Evolutionary conservation across 2,113 vertebrate genomes (phyloP).

Genomic region (Grallaria varia): DNA sequence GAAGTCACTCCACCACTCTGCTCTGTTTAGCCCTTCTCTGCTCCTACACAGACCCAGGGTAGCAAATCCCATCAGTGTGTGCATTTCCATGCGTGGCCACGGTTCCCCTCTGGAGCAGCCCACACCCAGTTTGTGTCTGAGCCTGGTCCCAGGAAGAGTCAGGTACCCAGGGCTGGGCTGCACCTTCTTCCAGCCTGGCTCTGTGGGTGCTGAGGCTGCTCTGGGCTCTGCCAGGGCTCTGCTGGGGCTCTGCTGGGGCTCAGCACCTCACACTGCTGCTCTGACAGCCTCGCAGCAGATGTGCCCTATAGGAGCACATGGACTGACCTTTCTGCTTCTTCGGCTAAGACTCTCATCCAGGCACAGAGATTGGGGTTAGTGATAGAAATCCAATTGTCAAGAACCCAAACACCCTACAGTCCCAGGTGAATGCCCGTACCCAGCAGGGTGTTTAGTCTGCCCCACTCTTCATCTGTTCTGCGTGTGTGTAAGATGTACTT

Average conservation of each 20-base stretch:
- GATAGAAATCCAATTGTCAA: constrained; percentile 48
- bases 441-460: not conserved
- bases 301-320: constrained; percentile 6
- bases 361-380: constrained; percentile 56
- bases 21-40: not conserved
- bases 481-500: not conserved
- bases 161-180: fast-evolving
- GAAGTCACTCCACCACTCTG: not conserved
- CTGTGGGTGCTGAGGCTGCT: not conserved
- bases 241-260: not conserved
- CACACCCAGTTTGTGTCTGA: not conserved
- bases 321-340: not conserved
- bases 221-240: not conserved
- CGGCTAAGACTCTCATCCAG: constrained; percentile 40
- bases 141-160: not conserved
- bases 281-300: not conserved
- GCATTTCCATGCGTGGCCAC: not conserved
- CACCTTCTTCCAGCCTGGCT: not conserved
- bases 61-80: not conserved
- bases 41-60: too few species aligned
- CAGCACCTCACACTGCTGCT: not conserved
- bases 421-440: not conserved
- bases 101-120: not conserved
- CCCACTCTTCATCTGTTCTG: not conserved
- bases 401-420: constrained; percentile 27